A percentile compares a stretch with the other conserved stretches of the same genome.
Evolutionary conservation across 2,113 vertebrate species (phyloP).

Genomic region (Pelusios castaneus): DNA sequence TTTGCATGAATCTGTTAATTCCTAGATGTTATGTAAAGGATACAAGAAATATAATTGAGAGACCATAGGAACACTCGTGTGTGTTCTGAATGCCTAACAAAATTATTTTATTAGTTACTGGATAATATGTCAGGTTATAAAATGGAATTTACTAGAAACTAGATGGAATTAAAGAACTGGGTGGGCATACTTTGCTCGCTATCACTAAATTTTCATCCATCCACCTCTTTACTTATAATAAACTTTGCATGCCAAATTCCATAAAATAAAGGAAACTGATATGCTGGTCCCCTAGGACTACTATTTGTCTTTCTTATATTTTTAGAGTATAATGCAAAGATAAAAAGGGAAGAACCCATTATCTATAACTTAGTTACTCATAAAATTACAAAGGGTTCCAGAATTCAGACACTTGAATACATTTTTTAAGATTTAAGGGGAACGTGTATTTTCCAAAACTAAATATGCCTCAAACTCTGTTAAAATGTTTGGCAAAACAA

Average conservation of each 20-base stretch:
- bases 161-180: background rate
- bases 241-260: background rate
- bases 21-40: background rate
- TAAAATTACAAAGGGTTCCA: background rate
- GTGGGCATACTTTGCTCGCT: background rate
- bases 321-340: background rate
- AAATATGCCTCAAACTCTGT: background rate
- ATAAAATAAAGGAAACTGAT: background rate
- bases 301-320: background rate
- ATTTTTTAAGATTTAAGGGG: background rate
- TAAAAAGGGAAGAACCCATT: background rate
- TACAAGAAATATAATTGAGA: background rate
- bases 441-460: background rate
- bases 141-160: background rate
- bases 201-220: background rate
- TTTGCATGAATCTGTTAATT: background rate
- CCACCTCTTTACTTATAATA: background rate
- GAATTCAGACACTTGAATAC: background rate
- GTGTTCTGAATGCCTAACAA: background rate
- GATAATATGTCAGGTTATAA: background rate
- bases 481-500: background rate
- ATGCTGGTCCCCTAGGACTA: background rate
- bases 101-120: background rate
- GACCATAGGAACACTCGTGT: background rate
- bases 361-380: background rate